phyloP scores from a whole-genome alignment of 2,888 invertebrate species.

The Orchestes rusci region DNA sequence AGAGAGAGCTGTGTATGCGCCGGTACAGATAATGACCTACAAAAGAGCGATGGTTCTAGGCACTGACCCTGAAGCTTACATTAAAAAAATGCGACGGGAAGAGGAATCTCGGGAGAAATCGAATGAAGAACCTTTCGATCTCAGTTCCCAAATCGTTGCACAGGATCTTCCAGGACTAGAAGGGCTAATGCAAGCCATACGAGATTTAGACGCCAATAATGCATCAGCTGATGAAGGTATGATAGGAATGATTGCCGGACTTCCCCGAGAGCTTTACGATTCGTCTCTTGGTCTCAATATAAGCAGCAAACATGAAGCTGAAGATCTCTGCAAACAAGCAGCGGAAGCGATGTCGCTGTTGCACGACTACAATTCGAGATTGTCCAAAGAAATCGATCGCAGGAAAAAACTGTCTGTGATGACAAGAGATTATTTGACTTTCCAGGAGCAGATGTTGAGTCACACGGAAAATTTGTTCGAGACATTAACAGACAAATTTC shows the following conservation, averaged over 20 bases:
- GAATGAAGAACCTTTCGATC: constrained; percentile 68
- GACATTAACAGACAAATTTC: constrained; percentile 85
- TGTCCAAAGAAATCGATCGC: constrained; percentile 84
- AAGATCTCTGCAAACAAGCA: constrained; percentile 72
- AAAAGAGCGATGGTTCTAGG: constrained; percentile 51
- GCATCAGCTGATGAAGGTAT: constrained; percentile 93
- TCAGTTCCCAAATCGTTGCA: constrained; percentile 72
- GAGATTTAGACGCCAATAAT: constrained; percentile 86
- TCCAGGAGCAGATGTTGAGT: constrained; percentile 76
- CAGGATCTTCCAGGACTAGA: constrained; percentile 90
- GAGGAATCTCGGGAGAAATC: no score
- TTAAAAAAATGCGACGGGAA: not conserved
- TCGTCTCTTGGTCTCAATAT: constrained; percentile 77
- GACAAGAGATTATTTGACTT: constrained; percentile 80
- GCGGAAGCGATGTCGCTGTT: constrained; percentile 82
- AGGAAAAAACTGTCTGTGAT: constrained; percentile 77
- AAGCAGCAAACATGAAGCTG: constrained; percentile 68
- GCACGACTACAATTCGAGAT: constrained; percentile 81
- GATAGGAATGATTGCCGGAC: constrained; percentile 84
- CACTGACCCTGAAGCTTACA: no score
- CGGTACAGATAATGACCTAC: constrained; percentile 71
- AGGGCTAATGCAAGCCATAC: constrained; percentile 75
- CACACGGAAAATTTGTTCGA: constrained; percentile 83
- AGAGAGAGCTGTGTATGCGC: constrained; percentile 83
- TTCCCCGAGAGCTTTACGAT: constrained; percentile 93